Conservation (phyloP, 1,140 invertebrate species). For the Forficula auricularia region DNA sequence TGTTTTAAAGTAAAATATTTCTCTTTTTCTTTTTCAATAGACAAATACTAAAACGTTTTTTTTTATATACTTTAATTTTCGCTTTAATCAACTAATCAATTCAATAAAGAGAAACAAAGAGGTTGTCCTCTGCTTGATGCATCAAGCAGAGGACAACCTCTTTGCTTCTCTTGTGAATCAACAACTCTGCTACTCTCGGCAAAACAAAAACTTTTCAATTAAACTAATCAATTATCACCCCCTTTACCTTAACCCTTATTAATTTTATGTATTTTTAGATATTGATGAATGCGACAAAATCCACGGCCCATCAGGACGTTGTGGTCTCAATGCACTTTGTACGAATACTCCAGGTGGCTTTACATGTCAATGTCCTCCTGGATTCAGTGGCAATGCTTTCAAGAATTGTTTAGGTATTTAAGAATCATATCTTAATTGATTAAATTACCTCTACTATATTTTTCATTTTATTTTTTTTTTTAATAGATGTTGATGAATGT, state of each 20-base stretch:
- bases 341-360: slow-evolving; percentile 62
- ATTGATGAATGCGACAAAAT: slow-evolving; percentile 78
- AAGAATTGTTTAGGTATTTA: slow-evolving; percentile 45
- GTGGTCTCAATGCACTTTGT: slow-evolving; percentile 69
- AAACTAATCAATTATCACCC: no score
- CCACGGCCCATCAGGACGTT: slow-evolving; percentile 59
- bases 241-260: slow-evolving; percentile 9
- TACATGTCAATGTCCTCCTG: slow-evolving; percentile 57
- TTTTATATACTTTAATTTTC: no score
- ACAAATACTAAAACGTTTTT: no score
- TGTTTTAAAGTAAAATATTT: no score
- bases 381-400: slow-evolving; percentile 60
- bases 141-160: no score
- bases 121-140: no score
- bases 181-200: no score
- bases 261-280: slow-evolving; percentile 34
- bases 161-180: no score
- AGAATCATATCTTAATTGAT: slow-evolving; percentile 21
- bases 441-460: not conserved
- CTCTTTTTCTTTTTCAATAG: no score
- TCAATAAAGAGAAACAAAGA: no score
- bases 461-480: not conserved
- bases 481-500: slow-evolving; percentile 50
- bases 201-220: no score
- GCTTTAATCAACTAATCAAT: no score